Evolutionary conservation across 2,888 invertebrate genomes (phyloP).

Genomic region (Lasioglossum morio): DNA sequence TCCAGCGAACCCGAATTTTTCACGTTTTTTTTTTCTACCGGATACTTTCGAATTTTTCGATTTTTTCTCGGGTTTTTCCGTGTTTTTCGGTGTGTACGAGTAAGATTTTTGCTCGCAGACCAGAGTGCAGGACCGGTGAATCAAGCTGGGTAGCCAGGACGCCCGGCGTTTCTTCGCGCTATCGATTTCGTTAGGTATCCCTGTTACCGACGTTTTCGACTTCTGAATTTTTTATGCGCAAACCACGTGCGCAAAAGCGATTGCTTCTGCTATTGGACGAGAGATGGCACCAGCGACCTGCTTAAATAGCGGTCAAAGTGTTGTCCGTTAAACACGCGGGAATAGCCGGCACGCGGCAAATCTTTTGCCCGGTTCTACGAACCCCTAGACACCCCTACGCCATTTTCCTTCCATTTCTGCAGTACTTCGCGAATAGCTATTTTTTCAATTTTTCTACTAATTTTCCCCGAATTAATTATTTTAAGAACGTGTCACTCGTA

Average conservation of each 20-base stretch:
- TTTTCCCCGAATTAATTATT: not conserved
- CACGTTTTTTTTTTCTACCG: constrained; percentile 25
- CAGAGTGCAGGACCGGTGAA: constrained; percentile 3
- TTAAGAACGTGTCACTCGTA: not conserved
- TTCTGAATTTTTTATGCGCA: constrained; percentile 41
- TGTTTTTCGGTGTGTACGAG: constrained; percentile 5
- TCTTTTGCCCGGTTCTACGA: constrained; percentile 57
- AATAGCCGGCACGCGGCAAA: constrained; percentile 53
- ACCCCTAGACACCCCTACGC: not conserved
- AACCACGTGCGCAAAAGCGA: constrained; percentile 53
- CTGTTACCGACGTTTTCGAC: constrained; percentile 65
- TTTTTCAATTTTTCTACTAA: not conserved
- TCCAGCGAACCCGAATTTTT: constrained; percentile 22
- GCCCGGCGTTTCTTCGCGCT: constrained; percentile 36
- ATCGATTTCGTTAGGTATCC: constrained; percentile 68
- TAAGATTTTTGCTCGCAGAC: constrained; percentile 11
- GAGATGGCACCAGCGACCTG: constrained; percentile 77
- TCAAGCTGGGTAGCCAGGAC: not conserved
- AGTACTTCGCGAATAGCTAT: not conserved
- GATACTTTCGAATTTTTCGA: constrained; percentile 43
- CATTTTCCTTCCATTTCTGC: not conserved
- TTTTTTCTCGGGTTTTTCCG: constrained; percentile 39
- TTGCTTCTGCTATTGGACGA: constrained; percentile 62
- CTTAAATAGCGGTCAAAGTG: constrained; percentile 76
- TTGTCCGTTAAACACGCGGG: constrained; percentile 69